Evolutionary conservation across 2,113 vertebrate genomes (phyloP).

Genomic region (Cyanoliseus patagonus): DNA sequence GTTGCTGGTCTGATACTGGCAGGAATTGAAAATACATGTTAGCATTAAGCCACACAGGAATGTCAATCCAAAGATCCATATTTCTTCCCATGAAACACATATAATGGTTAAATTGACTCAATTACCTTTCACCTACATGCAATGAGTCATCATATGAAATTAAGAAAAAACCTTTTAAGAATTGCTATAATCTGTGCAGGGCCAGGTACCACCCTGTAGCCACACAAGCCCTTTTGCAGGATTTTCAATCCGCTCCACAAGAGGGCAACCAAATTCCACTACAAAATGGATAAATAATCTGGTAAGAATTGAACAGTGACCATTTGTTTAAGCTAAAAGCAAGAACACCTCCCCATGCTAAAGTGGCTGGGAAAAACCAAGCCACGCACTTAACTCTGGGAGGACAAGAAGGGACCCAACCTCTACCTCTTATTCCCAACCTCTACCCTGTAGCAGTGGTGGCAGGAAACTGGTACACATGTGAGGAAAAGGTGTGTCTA

Average conservation of each 20-base stretch:
- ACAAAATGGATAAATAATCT: background rate
- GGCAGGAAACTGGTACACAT: background rate
- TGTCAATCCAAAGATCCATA: background rate
- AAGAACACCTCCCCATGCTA: background rate
- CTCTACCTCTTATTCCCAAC: background rate
- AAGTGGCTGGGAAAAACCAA: background rate
- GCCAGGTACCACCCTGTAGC: background rate
- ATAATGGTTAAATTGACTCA: background rate
- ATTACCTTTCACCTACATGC: background rate
- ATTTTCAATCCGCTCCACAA: conserved; percentile 65
- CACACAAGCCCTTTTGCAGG: background rate
- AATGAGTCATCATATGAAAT: background rate
- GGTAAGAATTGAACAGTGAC: background rate
- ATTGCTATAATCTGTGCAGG: background rate
- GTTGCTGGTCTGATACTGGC: background rate
- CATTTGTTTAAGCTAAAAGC: background rate
- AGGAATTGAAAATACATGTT: background rate
- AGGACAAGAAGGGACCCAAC: background rate
- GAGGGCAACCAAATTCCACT: conserved; percentile 75
- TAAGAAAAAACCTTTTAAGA: background rate
- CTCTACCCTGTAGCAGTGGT: background rate
- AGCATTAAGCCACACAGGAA: background rate
- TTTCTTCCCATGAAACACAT: background rate
- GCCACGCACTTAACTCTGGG: background rate
- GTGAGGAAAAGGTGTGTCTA: background rate